A percentile compares a stretch with the other conserved stretches of the same genome.
phyloP scores from a whole-genome alignment of 2,797 vertebrate genomes.

The Premnoplex brunnescens region DNA sequence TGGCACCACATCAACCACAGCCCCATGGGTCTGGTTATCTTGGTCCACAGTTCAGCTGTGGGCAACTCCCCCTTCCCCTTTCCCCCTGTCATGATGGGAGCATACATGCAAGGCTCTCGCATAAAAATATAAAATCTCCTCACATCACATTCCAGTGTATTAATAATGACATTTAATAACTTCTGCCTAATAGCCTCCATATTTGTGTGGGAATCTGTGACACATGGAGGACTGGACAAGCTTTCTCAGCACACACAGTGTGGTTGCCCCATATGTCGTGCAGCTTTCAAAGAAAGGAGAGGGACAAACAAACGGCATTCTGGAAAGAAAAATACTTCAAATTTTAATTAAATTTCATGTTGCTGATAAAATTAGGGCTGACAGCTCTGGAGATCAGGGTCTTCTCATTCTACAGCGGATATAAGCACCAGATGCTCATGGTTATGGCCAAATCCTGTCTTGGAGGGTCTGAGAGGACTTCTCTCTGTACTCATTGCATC shows the following conservation, averaged over 20 bases:
- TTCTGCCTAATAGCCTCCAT: conserved; percentile 41
- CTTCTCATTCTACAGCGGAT: not conserved
- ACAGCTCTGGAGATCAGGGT: not conserved
- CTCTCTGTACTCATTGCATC: not conserved
- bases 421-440: not conserved
- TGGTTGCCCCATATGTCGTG: conserved; percentile 43
- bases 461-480: not conserved
- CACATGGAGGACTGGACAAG: conserved; percentile 53
- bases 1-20: not conserved
- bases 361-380: not conserved
- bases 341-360: not conserved
- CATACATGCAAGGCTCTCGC: not conserved
- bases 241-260: not conserved
- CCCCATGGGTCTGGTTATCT: not conserved
- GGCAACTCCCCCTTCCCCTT: not conserved
- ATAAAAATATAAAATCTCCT: conserved; percentile 67
- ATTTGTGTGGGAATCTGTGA: conserved; percentile 66
- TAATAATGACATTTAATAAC: conserved; percentile 71
- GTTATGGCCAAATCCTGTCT: not conserved
- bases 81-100: not conserved
- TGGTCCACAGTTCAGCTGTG: not conserved
- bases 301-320: not conserved
- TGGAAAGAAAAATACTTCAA: not conserved
- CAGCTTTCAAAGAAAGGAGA: conserved; percentile 19
- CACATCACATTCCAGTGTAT: conserved; percentile 48